Evolutionary conservation across 2,888 invertebrate genomes (phyloP), one percentile per base, ranked within the genome.

Genomic region (Caenorhabditis wallacei): DNA sequence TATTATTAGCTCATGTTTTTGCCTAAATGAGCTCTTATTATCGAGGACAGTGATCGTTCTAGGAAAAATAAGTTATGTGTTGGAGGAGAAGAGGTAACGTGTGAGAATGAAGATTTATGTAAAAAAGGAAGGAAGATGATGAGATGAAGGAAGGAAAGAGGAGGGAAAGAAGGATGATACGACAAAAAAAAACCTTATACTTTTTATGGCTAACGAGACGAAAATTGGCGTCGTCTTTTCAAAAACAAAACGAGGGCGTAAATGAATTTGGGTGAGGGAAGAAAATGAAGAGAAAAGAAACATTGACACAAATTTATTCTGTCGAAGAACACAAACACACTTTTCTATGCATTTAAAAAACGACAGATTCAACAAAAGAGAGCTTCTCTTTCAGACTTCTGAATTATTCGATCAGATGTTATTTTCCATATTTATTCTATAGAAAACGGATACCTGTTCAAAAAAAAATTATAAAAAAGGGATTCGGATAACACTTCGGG

Each of bases 171-270:
- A 13, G 30, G 56, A 53, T 20, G 43, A 74, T 18, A 56, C 48
- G 18, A 57, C 20, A 51, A 56, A 64, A 56, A 24, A 51, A 56
- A 64, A 56, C 20, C 48, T 46, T 69, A 24, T 54, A 68, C 40
- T 63, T 37, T 59, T 35, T 40, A 59, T 40, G 61, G 37, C 64
- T 74, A 56, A 61, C 51, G 37, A 64, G 64, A 48, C 40, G 54
- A 22, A 74, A 74, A 66, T 74, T 64, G 74, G 74, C 64, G 35
- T 74, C 74, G 37, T 74, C 74, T 59, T 59, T 40, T 40, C 53
- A 72, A 68, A 35, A 68, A 75, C 59, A 69, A 53, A 59, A 61
- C 20, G 61, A 69, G 69, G 35, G 64, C 69, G 57, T 69, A 76
- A 76, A 76, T 76, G 76, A 69, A 69, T 76, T 76, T 76, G 61